Conservation (phyloP, 2,113 vertebrate genomes). For the Pica pica region DNA sequence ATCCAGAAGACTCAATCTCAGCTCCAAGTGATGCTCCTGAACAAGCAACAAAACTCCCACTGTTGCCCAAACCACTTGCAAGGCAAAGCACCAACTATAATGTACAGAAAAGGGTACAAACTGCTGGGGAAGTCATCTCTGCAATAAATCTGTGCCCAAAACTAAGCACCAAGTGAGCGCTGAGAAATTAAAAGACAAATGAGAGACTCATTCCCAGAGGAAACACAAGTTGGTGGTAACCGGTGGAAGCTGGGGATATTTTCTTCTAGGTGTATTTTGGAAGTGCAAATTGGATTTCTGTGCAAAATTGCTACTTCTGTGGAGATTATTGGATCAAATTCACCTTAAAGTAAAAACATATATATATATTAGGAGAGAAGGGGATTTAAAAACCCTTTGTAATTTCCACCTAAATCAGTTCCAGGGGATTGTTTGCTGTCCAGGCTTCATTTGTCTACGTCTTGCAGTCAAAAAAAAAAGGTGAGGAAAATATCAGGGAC, state of each 20-base stretch:
- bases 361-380: not conserved
- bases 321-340: not conserved
- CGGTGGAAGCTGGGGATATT: not conserved
- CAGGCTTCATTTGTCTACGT: not conserved
- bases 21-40: not conserved
- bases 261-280: not conserved
- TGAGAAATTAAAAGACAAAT: not conserved
- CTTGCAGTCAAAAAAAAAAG: not conserved
- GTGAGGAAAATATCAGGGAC: not conserved
- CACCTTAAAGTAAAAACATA: not conserved
- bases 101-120: not conserved
- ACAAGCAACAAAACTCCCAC: not conserved
- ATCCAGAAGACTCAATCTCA: not conserved
- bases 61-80: not conserved
- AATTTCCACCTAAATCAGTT: not conserved
- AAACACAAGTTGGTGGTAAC: rapidly evolving
- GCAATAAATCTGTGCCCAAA: not conserved
- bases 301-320: not conserved
- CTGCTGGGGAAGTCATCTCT: not conserved
- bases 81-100: rapidly evolving
- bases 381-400: not conserved
- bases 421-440: not conserved
- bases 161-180: not conserved
- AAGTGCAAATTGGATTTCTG: not conserved
- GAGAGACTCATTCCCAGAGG: not conserved